phyloP scores from a whole-genome alignment of 2,888 invertebrate genomes.

The Spodoptera littoralis region DNA sequence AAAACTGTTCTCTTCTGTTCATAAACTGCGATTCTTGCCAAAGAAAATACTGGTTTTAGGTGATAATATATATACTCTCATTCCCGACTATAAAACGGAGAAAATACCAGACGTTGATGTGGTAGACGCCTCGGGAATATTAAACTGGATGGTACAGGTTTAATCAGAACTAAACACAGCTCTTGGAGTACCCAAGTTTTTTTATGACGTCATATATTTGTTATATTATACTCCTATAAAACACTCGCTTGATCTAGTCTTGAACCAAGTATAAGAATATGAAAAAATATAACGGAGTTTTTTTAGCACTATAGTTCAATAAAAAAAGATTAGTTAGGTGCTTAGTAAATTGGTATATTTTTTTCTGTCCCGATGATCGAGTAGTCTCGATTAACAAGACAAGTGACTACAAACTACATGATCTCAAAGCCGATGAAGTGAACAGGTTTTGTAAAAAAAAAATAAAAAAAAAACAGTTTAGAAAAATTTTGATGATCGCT shows the following conservation, averaged over 20 bases:
- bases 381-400: too few relatives aligned
- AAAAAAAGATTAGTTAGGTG: too few relatives aligned
- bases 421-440: too few relatives aligned
- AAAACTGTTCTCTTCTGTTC: background rate
- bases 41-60: constrained; percentile 18
- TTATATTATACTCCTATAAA: constrained; percentile 28
- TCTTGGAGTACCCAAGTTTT: constrained; percentile 36
- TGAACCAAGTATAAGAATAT: constrained; percentile 1
- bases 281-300: constrained; percentile 4
- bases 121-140: constrained; percentile 40
- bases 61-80: constrained; percentile 44
- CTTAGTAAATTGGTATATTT: too few relatives aligned
- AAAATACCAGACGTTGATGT: constrained; percentile 31
- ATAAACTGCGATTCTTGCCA: constrained; percentile 5
- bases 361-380: too few relatives aligned
- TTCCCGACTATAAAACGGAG: constrained; percentile 29
- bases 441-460: too few relatives aligned
- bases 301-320: too few relatives aligned
- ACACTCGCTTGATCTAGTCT: constrained; percentile 12
- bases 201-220: constrained; percentile 39
- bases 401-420: too few relatives aligned
- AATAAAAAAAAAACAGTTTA: too few relatives aligned
- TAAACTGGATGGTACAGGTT: constrained; percentile 39
- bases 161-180: constrained; percentile 49
- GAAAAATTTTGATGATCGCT: too few relatives aligned